Evolutionary conservation across 2,797 vertebrate genomes (phyloP).

Genomic region (Lagocephalus sceleratus): DNA sequence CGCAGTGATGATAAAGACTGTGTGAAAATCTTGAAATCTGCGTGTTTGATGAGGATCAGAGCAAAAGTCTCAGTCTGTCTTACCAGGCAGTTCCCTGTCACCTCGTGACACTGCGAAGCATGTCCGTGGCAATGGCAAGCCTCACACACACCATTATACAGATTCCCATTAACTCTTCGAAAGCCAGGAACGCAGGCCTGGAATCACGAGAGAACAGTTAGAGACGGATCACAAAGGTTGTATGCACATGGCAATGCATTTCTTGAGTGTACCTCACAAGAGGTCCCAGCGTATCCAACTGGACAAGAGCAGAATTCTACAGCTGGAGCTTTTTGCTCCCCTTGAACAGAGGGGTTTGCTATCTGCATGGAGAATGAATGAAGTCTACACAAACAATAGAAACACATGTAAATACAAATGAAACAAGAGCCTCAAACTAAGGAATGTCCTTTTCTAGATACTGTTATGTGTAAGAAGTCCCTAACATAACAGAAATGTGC

Average conservation of each 20-base stretch:
- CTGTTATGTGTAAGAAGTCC: too few relatives aligned
- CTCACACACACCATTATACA: slow-evolving; percentile 85
- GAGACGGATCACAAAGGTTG: not conserved
- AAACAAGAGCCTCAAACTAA: too few relatives aligned
- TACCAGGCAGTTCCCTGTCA: slow-evolving; percentile 89
- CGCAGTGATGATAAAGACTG: too few relatives aligned
- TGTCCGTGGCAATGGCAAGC: slow-evolving; percentile 86
- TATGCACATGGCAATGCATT: not conserved
- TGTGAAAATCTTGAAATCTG: not conserved
- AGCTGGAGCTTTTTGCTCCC: slow-evolving; percentile 69
- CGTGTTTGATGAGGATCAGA: not conserved
- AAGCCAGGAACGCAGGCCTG: slow-evolving; percentile 82
- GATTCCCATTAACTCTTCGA: slow-evolving; percentile 83
- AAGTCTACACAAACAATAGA: slow-evolving; percentile 43
- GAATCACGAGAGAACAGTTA: slow-evolving; percentile 38
- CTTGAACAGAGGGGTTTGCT: slow-evolving; percentile 50
- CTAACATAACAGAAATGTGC: too few relatives aligned
- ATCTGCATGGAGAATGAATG: slow-evolving; percentile 66
- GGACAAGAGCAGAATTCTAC: slow-evolving; percentile 92
- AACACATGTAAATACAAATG: slow-evolving; percentile 2
- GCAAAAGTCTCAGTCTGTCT: slow-evolving; percentile 35
- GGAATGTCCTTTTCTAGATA: too few relatives aligned
- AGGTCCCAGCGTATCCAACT: slow-evolving; percentile 84
- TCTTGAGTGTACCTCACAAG: slow-evolving; percentile 84
- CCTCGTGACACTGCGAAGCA: slow-evolving; percentile 77